phyloP scores from a whole-genome alignment of 2,113 vertebrate genomes.

The Tragelaphus scriptus region DNA sequence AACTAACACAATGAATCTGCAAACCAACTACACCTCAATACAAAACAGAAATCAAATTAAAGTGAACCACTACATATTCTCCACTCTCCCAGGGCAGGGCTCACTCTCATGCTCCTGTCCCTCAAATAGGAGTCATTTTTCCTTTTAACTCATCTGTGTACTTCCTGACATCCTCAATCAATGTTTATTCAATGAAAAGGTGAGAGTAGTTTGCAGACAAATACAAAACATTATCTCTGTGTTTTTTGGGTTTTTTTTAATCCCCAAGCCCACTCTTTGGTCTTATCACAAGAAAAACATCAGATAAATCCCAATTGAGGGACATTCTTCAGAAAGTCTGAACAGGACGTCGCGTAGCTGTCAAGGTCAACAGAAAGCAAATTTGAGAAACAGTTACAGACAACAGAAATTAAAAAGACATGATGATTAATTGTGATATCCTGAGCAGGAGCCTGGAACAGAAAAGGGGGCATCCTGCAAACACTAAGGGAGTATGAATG shows the following conservation, averaged over 20 bases:
- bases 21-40: background rate
- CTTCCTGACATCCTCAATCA: background rate
- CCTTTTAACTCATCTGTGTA: background rate
- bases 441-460: background rate
- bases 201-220: background rate
- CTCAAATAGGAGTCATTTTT: background rate
- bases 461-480: accelerated
- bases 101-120: background rate
- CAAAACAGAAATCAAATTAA: background rate
- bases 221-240: background rate
- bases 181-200: background rate
- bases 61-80: background rate
- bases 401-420: background rate
- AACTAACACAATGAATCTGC: background rate
- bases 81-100: background rate
- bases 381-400: background rate
- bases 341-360: background rate
- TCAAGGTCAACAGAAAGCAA: background rate
- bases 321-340: background rate
- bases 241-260: background rate
- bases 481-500: background rate
- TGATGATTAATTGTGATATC: accelerated
- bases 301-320: too few species aligned
- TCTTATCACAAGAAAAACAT: background rate
- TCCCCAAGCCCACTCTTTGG: background rate